Base-by-base conservation (phyloP, 2,797 vertebrate species). In the Taenioides sp. region DNA sequence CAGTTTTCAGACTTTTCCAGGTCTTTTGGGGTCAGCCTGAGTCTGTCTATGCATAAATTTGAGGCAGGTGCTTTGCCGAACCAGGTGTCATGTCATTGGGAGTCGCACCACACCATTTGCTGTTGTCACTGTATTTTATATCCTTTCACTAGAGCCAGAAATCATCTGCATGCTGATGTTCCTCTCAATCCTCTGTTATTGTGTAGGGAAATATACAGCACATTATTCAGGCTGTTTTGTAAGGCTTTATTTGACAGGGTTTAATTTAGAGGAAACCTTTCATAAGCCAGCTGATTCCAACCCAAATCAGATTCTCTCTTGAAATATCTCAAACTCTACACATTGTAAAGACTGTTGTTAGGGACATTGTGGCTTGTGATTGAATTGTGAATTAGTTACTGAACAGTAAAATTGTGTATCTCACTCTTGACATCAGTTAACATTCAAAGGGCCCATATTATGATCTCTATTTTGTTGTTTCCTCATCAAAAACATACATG, bases 81-180 rank as follows among this genome's bases (percentile, higher is more conserved):
- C 79, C 68, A 34, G 47, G 61, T 74, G 71, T 72, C 25, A 31
- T 64, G 73, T 57, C 7, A 63, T 67, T 54, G 70, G 7, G 14
- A 71, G 47, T 23, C 52, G 12, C 57, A 70, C 23, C 10, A 59
- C 12, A 52, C 58, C 55, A 58, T 75, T 67, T 25, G 43, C 20
- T 34, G n/a, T 10, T 72, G 58, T 58, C 58, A 63, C 25, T 66
- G 12, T 31, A 63, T 49, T 73, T 76, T 20, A 76, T 73, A 47
- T 57, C 69, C 14, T 70, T 66, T 71, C 14, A 34, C 25, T 47
- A 55, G 25, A 34, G 28, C 14, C 23, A 31, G 31, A 72, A 70
- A 73, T 14, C 27, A 73, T 49, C 25, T 11, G 25, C 16, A 31
- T 31, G 11, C 23, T 14, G 28, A 43, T 25, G 43, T 22, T 77